Evolutionary conservation across 2,797 vertebrate genomes (phyloP).

Genomic region (Neosilurus mollespiculum): DNA sequence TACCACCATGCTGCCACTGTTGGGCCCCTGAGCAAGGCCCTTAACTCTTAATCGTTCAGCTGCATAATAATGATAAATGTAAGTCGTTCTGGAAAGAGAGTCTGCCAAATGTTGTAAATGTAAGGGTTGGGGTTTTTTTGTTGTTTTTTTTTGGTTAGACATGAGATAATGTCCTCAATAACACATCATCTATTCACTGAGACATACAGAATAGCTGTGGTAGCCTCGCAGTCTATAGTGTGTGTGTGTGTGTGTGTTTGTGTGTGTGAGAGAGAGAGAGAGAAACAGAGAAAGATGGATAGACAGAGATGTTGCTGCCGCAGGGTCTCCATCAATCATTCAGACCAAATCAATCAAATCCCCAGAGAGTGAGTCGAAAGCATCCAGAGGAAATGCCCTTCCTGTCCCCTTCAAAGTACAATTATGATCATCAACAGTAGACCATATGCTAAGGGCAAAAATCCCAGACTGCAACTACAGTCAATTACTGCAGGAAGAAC

Average conservation of each 20-base stretch:
- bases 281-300: neutral
- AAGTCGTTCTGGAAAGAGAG: no score
- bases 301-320: constrained; percentile 24
- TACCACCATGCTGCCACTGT: no score
- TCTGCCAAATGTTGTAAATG: no score
- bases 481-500: constrained; percentile 35
- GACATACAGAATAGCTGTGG: constrained; percentile 1
- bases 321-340: constrained; percentile 48
- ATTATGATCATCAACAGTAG: constrained; percentile 48
- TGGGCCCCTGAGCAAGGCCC: no score
- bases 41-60: no score
- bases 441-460: constrained; percentile 31
- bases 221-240: constrained; percentile 24
- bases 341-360: constrained; percentile 45
- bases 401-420: constrained; percentile 47
- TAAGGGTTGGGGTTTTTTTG: no score
- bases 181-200: constrained; percentile 7
- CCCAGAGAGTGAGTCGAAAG: constrained; percentile 41
- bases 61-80: no score
- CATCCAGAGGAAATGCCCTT: constrained; percentile 55
- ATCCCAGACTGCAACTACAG: constrained; percentile 52
- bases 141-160: no score
- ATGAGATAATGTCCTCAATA: neutral
- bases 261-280: neutral
- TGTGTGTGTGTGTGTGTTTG: no score